Evolutionary conservation across 2,113 vertebrate species (phyloP).

Genomic region (Larimichthys crocea): DNA sequence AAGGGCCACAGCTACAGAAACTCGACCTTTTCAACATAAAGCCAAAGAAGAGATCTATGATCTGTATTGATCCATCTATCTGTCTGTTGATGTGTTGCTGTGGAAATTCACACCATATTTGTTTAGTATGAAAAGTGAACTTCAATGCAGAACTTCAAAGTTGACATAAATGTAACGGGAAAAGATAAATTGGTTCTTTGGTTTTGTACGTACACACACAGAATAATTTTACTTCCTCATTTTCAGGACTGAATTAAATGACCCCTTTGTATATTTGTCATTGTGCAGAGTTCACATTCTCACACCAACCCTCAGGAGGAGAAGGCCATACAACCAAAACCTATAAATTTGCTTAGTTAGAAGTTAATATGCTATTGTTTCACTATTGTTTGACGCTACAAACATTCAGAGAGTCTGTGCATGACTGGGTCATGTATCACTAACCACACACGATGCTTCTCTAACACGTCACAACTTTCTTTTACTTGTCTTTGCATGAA

Average conservation of each 20-base stretch:
- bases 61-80: neutral
- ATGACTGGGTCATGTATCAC: neutral
- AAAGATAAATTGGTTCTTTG: neutral
- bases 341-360: no score
- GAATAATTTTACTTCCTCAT: conserved; percentile 57
- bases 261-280: conserved; percentile 48
- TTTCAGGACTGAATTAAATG: conserved; percentile 47
- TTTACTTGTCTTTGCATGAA: neutral
- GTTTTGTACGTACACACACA: neutral
- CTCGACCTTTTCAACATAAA: neutral
- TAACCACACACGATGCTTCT: conserved; percentile 4
- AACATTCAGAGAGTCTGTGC: neutral
- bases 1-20: neutral
- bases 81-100: neutral
- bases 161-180: neutral
- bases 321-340: conserved; percentile 3
- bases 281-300: conserved; percentile 14
- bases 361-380: neutral
- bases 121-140: neutral
- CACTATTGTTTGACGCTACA: neutral
- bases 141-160: conserved; percentile 4
- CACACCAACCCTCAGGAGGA: neutral
- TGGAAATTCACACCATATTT: neutral
- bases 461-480: neutral
- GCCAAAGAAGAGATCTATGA: neutral